Evolutionary conservation across 2,113 vertebrate species (phyloP).

Genomic region (Tinamus guttatus): DNA sequence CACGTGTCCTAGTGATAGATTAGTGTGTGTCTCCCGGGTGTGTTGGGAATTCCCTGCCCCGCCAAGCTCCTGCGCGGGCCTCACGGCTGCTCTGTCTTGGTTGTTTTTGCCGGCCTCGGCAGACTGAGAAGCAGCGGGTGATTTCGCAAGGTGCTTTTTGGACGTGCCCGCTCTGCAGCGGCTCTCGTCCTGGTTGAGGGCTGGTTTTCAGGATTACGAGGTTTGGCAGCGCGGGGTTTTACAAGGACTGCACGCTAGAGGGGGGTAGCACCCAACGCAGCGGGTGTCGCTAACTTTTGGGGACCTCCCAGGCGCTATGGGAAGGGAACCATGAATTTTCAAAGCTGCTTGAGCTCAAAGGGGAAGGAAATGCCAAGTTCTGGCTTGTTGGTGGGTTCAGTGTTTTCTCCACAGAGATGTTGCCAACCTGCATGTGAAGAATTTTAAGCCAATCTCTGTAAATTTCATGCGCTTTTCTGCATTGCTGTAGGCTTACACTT

Average conservation of each 20-base stretch:
- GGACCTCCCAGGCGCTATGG: background rate
- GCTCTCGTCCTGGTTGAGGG: background rate
- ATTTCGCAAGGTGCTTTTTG: background rate
- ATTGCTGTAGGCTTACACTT: background rate
- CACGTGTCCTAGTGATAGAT: background rate
- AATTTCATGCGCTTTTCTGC: background rate
- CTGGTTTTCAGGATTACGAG: background rate
- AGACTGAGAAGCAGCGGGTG: background rate
- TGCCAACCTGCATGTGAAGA: background rate
- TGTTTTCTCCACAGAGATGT: background rate
- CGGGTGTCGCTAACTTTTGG: background rate
- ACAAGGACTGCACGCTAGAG: background rate
- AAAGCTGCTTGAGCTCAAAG: background rate
- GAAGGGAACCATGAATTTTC: background rate
- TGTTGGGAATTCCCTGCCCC: background rate
- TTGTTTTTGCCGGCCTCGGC: rapidly evolving
- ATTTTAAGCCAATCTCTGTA: background rate
- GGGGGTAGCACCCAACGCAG: slow-evolving; percentile 6
- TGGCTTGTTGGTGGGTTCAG: background rate
- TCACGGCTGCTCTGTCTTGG: background rate
- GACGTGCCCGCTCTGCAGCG: background rate
- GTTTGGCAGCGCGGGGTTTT: background rate
- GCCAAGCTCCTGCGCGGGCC: background rate
- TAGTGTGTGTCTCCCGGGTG: background rate
- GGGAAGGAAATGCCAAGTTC: background rate